A percentile compares a stretch with the other conserved stretches of the same genome.
phyloP scores from a whole-genome alignment of 1,140 invertebrate genomes.

The Steinernema khuongi region DNA sequence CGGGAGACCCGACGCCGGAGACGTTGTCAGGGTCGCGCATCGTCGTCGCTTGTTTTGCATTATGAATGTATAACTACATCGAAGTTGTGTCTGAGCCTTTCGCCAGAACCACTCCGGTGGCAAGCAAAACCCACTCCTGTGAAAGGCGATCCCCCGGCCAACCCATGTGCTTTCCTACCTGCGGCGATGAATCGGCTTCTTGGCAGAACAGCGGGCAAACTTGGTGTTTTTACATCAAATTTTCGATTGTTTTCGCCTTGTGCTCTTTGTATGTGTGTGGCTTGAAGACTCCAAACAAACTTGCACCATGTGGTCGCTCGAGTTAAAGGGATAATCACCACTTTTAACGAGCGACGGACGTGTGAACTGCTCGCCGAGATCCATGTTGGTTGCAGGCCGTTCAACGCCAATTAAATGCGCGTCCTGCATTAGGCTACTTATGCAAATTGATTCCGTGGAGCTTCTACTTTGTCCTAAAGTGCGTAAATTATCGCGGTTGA shows the following conservation, averaged over 20 bases:
- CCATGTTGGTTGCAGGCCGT: background rate
- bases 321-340: background rate
- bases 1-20: too few relatives aligned
- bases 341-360: background rate
- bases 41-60: background rate
- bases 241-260: background rate
- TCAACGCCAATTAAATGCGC: background rate
- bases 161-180: too few relatives aligned
- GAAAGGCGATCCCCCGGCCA: too few relatives aligned
- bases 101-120: too few relatives aligned
- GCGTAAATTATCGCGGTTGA: background rate
- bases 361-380: background rate
- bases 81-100: background rate
- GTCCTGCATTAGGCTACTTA: background rate
- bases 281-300: background rate
- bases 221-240: background rate
- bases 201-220: too few relatives aligned
- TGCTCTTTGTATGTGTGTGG: background rate
- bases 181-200: too few relatives aligned
- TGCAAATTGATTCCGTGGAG: background rate
- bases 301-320: background rate
- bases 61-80: conserved; percentile 3
- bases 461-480: background rate
- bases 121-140: too few relatives aligned
- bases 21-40: background rate